Percentiles rank a stretch among this genome's conserved stretches.
Evolutionary conservation across 2,888 invertebrate genomes (phyloP).

Genomic region (Synanthedon vespiformis): DNA sequence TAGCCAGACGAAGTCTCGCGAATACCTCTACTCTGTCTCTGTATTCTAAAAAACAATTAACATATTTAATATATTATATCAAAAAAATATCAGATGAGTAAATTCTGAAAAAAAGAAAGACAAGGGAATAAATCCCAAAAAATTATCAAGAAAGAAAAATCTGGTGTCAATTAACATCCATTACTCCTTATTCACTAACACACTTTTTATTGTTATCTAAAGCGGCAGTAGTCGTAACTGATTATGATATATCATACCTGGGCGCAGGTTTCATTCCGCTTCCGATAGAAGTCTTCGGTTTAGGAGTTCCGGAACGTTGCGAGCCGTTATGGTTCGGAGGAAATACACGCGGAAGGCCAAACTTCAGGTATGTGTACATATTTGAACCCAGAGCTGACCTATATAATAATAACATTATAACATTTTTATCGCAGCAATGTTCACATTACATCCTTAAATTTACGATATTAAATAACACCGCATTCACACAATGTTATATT

Average conservation of each 20-base stretch:
- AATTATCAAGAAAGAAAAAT: too few relatives aligned
- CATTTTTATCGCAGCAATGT: too few relatives aligned
- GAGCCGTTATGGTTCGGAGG: constrained; percentile 85
- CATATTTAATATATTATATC: too few relatives aligned
- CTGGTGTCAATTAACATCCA: too few relatives aligned
- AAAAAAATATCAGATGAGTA: too few relatives aligned
- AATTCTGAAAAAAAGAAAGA: too few relatives aligned
- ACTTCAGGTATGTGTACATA: constrained; percentile 94
- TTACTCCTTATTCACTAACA: too few relatives aligned
- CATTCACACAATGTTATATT: too few relatives aligned
- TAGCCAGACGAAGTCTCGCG: constrained; percentile 93
- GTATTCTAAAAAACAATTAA: constrained; percentile 41
- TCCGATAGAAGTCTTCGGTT: constrained; percentile 66
- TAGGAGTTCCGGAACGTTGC: constrained; percentile 75
- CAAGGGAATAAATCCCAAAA: too few relatives aligned
- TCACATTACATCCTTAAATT: too few relatives aligned
- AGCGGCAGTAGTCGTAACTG: background rate
- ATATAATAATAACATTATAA: constrained; percentile 2
- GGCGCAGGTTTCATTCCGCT: constrained; percentile 67
- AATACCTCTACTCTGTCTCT: constrained; percentile 72
- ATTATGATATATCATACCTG: constrained; percentile 29
- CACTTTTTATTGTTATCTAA: background rate
- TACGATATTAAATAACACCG: too few relatives aligned
- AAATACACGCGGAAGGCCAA: constrained; percentile 91
- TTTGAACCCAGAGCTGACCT: constrained; percentile 89